Evolutionary conservation across 2,113 vertebrate species (phyloP), one percentile per base, ranked within the genome.

Genomic region (Indri indri): DNA sequence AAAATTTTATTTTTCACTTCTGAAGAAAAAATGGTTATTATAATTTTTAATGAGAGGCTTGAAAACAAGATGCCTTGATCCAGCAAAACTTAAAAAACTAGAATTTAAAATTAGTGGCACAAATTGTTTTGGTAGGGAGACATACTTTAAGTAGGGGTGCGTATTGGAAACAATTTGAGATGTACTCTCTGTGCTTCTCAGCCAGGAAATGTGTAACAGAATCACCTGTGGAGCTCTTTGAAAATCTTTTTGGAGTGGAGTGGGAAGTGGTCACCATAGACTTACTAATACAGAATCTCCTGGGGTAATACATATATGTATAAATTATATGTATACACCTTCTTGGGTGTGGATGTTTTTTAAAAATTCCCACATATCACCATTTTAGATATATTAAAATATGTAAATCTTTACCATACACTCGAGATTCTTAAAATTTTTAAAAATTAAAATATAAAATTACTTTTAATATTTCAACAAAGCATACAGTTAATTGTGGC

Each of bases 311-410:
- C 18, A 18, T 54, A 9, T 12, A 73, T n/a, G n/a, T 23, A 23
- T 27, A 63, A n/a, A 52, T 86, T 47, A 54, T 8, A 27, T 40
- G 63, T 25, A n/a, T 10, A 45, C 27, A 30, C 40, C 16, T 85
- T 59, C 14, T 3, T n/a, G 32, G 52, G 52, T 81, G 6, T 54
- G 40, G 54, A n/a, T 76, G 10, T 37, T 37, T 87, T 71, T 37
- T 30, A 13, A 61, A 57, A 82, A 73, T 16, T 5, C 20, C 17
- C 34, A 79, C 10, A 22, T 8, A 57, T 14, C 40, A 20, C 52
- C 10, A 73, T 74, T 88, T 85, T 74, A 85, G 52, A 42, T 82
- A 59, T 34, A n/a, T 70, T 95, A 76, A 94, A 76, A 83, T 91
- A 70, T 37, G 6, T 86, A 89, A 61, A 73, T 74, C n/a, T 68